Conservation (phyloP, 2,113 vertebrate species). For the Ochotona princeps region DNA sequence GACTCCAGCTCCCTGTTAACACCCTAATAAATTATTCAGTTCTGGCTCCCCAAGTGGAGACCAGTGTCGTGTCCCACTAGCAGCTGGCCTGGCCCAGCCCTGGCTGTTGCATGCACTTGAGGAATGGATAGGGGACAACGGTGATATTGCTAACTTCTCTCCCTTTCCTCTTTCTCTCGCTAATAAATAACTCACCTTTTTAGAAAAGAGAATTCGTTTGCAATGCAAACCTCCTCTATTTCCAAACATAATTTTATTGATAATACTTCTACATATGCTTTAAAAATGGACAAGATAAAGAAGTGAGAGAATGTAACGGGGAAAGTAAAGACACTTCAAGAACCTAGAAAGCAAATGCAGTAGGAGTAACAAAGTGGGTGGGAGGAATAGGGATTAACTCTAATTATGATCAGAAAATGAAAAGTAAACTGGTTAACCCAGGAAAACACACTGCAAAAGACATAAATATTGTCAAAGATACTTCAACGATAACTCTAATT, state of each 20-base stretch:
- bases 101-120: too few species aligned
- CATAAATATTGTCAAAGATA: constrained; percentile 3
- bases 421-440: neutral
- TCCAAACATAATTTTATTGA: neutral
- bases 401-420: neutral
- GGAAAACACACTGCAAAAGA: neutral
- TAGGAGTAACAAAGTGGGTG: neutral
- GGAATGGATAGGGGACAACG: too few species aligned
- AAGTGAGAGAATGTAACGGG: neutral
- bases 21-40: too few species aligned
- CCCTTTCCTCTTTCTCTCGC: too few species aligned
- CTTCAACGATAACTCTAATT: constrained; percentile 2
- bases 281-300: neutral
- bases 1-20: too few species aligned
- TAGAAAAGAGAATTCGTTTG: neutral
- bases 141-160: too few species aligned
- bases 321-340: neutral
- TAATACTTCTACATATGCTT: neutral
- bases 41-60: too few species aligned
- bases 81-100: too few species aligned
- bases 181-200: too few species aligned
- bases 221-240: neutral
- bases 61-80: too few species aligned
- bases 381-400: neutral
- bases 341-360: neutral